Base-by-base conservation (phyloP, 2,797 vertebrate genomes). In the Rhyacichthys aspro region DNA sequence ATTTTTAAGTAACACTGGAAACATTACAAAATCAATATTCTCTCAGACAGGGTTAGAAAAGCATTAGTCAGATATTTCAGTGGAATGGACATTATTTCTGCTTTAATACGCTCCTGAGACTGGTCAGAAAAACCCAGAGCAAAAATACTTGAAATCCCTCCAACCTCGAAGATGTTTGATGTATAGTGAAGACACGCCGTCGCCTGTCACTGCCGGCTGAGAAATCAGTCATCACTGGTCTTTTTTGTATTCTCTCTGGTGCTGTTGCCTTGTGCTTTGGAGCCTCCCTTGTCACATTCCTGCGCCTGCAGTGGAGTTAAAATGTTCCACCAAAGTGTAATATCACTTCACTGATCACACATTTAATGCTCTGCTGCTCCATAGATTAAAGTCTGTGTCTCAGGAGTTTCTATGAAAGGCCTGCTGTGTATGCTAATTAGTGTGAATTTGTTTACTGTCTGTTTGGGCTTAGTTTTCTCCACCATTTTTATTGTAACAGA, bases 301-400 rank as follows among this genome's bases (percentile, higher is more conserved):
- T 57, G 63, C 36, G 55, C 67, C 78, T 78, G 69, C 58, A 71
- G 79, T 72, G 55, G 66, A 81, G 78, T 83, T 70, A 74, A 82
- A 82, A 82, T 74, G 76, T 74, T 83, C 67, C 59, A 76, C 66
- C 59, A 60, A 84, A 81, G 78, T 77, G 75, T 82, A 72, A 75
- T 63, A 79, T 81, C 82, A 75, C 80, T 75, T 60, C 68, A 64
- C 59, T 77, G 75, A 86, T 83, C 72, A 68, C 67, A 82, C 70
- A 47, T 83, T 86, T 69, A 70, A 76, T 57, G 75, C 80, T 73
- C 72, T 9, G 14, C 72, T 66, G 77, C 79, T 57, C 74, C 11
- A 48, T 73, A 69, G 78, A 84, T 81, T 81, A 76, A 83, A 86
- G 72, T 78, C 55, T 44, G 33, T 15, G 48, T 71, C 70, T 75